These are phyloP conservation scores for Stegophylla sp. DNA, from an alignment of 2,888 invertebrate species.

Conservation along the genomic window DNA sequence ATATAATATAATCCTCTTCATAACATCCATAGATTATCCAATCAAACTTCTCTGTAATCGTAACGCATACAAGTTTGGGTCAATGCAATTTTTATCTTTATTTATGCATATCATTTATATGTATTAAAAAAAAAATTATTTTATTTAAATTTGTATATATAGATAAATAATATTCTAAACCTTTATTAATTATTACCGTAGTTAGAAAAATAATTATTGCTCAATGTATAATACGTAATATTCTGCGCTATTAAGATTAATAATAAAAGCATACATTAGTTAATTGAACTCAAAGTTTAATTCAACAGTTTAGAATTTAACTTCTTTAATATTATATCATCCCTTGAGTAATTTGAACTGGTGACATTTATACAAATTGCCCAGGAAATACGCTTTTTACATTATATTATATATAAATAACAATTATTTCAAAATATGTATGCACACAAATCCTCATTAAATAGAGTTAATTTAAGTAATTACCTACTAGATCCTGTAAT, in stretches of 20 bases:
- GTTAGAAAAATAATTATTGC: constrained; percentile 41
- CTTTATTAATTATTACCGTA: constrained; percentile 8
- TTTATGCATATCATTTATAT: background rate
- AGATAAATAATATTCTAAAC: background rate
- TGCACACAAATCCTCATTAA: background rate
- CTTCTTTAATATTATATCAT: too few relatives aligned
- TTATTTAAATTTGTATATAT: background rate
- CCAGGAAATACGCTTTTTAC: background rate
- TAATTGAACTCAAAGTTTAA: background rate
- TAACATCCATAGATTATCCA: constrained; percentile 15
- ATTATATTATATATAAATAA: too few relatives aligned
- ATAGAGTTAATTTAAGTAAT: background rate
- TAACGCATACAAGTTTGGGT: background rate
- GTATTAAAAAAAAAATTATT: background rate
- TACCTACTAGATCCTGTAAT: background rate
- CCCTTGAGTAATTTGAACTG: background rate
- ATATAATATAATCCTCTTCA: constrained; percentile 30
- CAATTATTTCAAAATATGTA: too few relatives aligned
- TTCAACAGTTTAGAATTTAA: background rate
- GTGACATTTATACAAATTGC: background rate
- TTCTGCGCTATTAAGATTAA: background rate
- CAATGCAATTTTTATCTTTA: constrained; percentile 16
- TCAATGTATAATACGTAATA: constrained; percentile 18
- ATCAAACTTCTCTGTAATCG: constrained; percentile 30
- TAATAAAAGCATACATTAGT: background rate